A percentile compares a stretch with the other conserved stretches of the same genome.
Conservation (phyloP, 2,113 vertebrate species). For the Cololabis saira region DNA sequence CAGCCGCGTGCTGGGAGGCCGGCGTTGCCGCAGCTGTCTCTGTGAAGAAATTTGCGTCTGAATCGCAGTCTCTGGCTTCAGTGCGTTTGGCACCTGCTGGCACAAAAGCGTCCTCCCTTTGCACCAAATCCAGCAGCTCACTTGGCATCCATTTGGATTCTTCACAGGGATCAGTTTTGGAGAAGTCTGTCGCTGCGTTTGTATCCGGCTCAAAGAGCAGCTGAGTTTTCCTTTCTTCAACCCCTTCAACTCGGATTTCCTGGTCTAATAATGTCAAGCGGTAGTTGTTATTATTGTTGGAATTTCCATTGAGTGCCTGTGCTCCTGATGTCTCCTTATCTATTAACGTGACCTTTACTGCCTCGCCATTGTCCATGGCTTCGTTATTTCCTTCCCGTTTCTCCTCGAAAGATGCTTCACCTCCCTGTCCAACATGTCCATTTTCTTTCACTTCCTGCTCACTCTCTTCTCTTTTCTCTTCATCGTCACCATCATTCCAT, state of each 20-base stretch:
- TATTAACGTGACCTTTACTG: conserved; percentile 70
- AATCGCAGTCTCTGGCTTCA: conserved; percentile 49
- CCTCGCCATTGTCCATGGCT: conserved; percentile 30
- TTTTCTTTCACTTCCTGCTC: conserved; percentile 49
- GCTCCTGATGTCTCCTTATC: conserved; percentile 48
- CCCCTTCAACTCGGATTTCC: conserved; percentile 27
- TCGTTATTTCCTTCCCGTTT: conserved; percentile 46
- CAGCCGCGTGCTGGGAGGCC: conserved; percentile 19
- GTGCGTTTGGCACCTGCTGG: conserved; percentile 72
- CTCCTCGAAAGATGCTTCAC: conserved; percentile 58
- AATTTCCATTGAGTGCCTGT: conserved; percentile 60
- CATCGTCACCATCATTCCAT: conserved; percentile 23
- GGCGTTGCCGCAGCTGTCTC: conserved; percentile 37
- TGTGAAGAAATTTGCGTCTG: conserved; percentile 39
- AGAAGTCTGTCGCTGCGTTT: conserved; percentile 10
- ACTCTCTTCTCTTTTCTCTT: conserved; percentile 17
- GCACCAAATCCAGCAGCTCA: conserved; percentile 66
- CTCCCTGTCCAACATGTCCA: conserved; percentile 40
- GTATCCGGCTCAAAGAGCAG: conserved; percentile 20
- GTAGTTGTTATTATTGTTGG: conserved; percentile 87
- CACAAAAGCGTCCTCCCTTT: conserved; percentile 65
- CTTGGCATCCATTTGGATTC: conserved; percentile 65
- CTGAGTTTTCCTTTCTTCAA: conserved; percentile 9
- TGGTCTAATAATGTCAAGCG: conserved; percentile 25
- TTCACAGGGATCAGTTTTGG: conserved; percentile 23